Evolutionary conservation across 2,113 vertebrate species (phyloP), one percentile per base, ranked within the genome.

Genomic region (Nothobranchius kuhntae): DNA sequence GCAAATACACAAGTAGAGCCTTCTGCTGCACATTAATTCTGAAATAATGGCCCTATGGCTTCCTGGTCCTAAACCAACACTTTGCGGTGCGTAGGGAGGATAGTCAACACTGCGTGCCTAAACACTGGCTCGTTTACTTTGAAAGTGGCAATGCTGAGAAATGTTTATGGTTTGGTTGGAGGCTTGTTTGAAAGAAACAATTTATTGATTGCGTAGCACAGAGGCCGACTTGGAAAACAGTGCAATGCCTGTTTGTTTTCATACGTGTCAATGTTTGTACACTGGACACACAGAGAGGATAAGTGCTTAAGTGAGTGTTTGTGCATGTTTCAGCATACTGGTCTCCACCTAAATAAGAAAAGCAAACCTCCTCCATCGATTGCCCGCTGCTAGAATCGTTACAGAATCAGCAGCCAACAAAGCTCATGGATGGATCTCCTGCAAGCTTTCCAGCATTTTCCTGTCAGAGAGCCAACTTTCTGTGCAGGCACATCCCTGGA

Each of bases 121-220:
- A 70, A n/a, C 10, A 36, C 38, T 30, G 46, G 6, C 36, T 35
- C 15, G 17, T 56, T 65, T 36, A 68, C 54, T 58, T 53, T 53
- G 13, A 36, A 12, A 56, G 24, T 17, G 8, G 60, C 35, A 15
- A 8, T 0, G 53, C 50, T 14, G 13, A 38, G 13, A 55, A 30
- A 45, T 65, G 52, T 58, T 38, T 26, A 51, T 51, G 44, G 68
- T 63, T 68, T 70, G 44, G 53, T 48, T 44, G n/a, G 38, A 73
- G 14, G 30, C 51, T 58, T 65, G 55, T 80, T 53, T 50, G 12
- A 74, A n/a, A 68, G 14, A 65, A 65, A 69, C 11, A 11, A 68
- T 75, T 44, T 60, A 79, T 69, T 17, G 72, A 77, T 71, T 78
- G 71, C 47, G 35, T 55, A 48, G 47, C 53, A 44, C 58, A 24